These are phyloP conservation scores for Melanostoma mellinum DNA, from an alignment of 2,888 invertebrate species.

Conservation along the genomic window DNA sequence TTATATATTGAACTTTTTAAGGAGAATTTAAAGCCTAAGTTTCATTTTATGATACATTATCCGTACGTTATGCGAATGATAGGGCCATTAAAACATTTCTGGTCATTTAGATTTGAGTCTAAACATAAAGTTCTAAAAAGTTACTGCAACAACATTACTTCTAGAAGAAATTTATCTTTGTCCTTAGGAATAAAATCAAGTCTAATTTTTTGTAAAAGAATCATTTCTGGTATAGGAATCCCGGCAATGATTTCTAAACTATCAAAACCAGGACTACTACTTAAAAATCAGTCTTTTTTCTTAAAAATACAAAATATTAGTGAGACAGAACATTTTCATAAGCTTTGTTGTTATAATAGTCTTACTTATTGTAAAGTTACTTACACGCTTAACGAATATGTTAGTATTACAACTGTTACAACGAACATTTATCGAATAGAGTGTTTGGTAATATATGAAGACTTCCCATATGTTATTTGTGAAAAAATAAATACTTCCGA, in stretches of 20 bases:
- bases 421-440: neutral
- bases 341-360: slow-evolving; percentile 8
- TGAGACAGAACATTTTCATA: neutral
- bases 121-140: slow-evolving; percentile 2
- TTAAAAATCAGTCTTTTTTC: slow-evolving; percentile 1
- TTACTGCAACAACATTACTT: neutral
- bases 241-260: neutral
- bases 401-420: slow-evolving; percentile 5
- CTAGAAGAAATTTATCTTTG: too few relatives aligned
- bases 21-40: too few relatives aligned
- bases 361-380: slow-evolving; percentile 1
- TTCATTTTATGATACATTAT: too few relatives aligned
- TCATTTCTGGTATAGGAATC: neutral
- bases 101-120: too few relatives aligned
- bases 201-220: slow-evolving; percentile 2
- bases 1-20: neutral
- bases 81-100: too few relatives aligned
- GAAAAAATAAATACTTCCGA: slow-evolving; percentile 3
- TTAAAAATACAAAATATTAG: slow-evolving; percentile 2
- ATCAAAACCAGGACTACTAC: slow-evolving; percentile 5
- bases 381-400: neutral
- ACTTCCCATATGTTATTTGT: neutral
- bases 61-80: too few relatives aligned
- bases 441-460: neutral
- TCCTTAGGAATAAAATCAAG: slow-evolving; percentile 5